phyloP scores from a whole-genome alignment of 2,113 vertebrate genomes.

The Pangasianodon gigas region DNA sequence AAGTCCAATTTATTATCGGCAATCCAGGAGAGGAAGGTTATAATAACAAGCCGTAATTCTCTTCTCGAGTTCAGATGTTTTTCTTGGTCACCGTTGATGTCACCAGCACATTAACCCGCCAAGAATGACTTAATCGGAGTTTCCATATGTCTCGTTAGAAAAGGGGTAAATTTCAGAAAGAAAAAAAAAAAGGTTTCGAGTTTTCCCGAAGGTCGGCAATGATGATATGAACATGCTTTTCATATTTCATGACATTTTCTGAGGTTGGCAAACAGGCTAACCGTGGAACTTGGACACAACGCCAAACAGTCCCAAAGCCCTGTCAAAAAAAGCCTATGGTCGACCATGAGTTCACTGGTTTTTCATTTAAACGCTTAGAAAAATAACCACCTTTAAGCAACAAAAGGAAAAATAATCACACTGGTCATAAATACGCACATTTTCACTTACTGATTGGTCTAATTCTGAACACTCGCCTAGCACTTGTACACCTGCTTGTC shows the following conservation, averaged over 20 bases:
- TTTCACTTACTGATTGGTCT: neutral
- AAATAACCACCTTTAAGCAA: neutral
- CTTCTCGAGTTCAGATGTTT: conserved; percentile 62
- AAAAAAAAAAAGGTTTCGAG: neutral
- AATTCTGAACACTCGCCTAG: no score
- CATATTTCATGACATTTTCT: neutral
- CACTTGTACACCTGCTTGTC: neutral
- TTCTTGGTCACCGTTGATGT: conserved; percentile 72
- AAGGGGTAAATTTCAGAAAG: neutral
- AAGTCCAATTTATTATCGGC: conserved; percentile 65
- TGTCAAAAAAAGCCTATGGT: neutral
- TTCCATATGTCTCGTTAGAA: conserved; percentile 23
- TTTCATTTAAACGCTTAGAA: neutral
- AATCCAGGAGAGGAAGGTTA: conserved; percentile 66
- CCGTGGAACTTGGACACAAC: neutral
- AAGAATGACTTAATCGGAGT: conserved; percentile 18
- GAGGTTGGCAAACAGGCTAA: neutral
- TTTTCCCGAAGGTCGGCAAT: neutral
- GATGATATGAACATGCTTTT: neutral
- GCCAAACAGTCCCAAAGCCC: neutral
- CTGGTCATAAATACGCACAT: neutral
- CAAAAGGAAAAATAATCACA: neutral
- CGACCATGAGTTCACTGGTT: neutral
- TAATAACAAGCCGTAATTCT: conserved; percentile 66
- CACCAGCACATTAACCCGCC: conserved; percentile 48